phyloP scores from a whole-genome alignment of 2,888 invertebrate genomes.

The Drosophila sordidapex region DNA sequence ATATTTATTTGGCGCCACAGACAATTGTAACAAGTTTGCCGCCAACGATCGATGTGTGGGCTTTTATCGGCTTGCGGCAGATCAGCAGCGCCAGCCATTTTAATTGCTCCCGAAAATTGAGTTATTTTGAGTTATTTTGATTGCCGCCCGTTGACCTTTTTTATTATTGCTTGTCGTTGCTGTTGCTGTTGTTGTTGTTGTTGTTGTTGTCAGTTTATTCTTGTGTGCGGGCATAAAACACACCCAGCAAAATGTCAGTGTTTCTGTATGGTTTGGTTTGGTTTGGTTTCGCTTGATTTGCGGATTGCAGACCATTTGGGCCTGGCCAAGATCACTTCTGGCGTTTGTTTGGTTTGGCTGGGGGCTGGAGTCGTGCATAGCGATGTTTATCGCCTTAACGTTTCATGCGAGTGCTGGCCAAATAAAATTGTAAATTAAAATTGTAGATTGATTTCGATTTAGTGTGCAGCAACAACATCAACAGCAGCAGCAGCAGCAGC shows the following conservation, averaged over 20 bases:
- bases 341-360: constrained; percentile 33
- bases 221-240: constrained; percentile 40
- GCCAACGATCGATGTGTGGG: constrained; percentile 60
- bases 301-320: constrained; percentile 27
- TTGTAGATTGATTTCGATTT: constrained; percentile 74
- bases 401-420: constrained; percentile 62
- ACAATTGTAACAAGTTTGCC: constrained; percentile 61
- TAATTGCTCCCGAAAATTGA: constrained; percentile 78
- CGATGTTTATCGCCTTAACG: constrained; percentile 68
- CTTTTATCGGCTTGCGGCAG: constrained; percentile 50
- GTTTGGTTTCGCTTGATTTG: constrained; percentile 30
- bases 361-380: constrained; percentile 53
- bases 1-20: constrained; percentile 38
- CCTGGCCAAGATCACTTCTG: constrained; percentile 72
- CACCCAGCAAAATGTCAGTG: constrained; percentile 73
- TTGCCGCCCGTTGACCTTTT: constrained; percentile 77
- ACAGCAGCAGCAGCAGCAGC: not conserved
- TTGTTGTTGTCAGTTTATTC: constrained; percentile 9
- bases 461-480: constrained; percentile 11
- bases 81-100: constrained; percentile 68
- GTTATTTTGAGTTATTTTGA: constrained; percentile 77
- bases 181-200: constrained; percentile 1
- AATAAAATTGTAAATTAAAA: constrained; percentile 72
- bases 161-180: constrained; percentile 10
- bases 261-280: constrained; percentile 31